Conservation (phyloP, 2,113 vertebrate genomes). For the Lasiurus cinereus region DNA sequence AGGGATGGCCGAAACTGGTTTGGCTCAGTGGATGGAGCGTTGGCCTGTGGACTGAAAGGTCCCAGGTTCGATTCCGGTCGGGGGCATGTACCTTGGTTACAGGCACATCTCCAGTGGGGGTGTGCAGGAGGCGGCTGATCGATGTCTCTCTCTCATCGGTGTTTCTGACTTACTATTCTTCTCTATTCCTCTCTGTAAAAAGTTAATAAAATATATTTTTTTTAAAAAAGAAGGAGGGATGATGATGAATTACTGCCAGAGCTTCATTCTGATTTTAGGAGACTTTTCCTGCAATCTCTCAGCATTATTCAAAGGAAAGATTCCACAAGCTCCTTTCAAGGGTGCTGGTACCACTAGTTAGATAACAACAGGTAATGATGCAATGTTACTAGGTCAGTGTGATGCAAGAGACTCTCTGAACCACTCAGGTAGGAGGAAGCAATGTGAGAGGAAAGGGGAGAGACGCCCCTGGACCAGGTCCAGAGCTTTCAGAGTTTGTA, state of each 20-base stretch:
- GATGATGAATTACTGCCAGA: not conserved
- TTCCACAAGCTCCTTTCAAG: not conserved
- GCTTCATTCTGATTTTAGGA: not conserved
- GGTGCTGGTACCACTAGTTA: not conserved
- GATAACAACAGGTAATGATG: not conserved
- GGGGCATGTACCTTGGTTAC: no score
- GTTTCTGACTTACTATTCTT: no score
- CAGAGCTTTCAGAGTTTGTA: conserved; percentile 7
- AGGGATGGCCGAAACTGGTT: not conserved
- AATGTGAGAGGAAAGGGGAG: not conserved
- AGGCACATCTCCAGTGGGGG: not conserved
- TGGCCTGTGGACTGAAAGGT: no score
- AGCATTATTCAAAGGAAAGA: not conserved
- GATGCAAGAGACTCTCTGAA: not conserved
- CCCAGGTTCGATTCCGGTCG: no score
- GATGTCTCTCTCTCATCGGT: no score
- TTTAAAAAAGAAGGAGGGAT: not conserved
- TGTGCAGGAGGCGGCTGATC: no score
- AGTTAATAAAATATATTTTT: no score
- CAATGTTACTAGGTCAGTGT: conserved; percentile 33
- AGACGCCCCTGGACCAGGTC: not conserved
- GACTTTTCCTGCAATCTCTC: not conserved
- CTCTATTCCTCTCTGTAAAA: no score
- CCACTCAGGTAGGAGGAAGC: not conserved
- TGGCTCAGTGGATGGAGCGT: no score